phyloP scores from a whole-genome alignment of 2,888 invertebrate species.

The Alviniconcha strummeri region DNA sequence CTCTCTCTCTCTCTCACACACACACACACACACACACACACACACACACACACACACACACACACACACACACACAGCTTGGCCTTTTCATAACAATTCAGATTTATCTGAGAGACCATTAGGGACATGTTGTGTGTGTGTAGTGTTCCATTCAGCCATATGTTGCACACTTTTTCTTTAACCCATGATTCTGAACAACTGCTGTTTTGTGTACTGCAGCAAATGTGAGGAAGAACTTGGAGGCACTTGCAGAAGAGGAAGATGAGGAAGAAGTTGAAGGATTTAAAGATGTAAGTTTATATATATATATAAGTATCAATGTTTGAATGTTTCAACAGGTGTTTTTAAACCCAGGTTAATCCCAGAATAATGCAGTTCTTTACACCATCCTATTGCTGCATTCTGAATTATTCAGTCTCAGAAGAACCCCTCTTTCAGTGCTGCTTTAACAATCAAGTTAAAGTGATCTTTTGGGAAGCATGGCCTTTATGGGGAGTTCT shows the following conservation, averaged over 20 bases:
- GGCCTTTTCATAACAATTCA: background rate
- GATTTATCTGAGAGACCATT: background rate
- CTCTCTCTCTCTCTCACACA: background rate
- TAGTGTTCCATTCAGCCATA: background rate
- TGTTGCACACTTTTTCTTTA: background rate
- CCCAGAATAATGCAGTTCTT: too few species aligned
- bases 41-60: constrained; percentile 5
- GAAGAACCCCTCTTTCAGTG: too few species aligned
- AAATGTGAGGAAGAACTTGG: constrained; percentile 47
- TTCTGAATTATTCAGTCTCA: too few species aligned
- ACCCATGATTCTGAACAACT: background rate
- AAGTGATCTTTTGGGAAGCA: too few species aligned
- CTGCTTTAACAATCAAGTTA: too few species aligned
- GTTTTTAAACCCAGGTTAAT: too few species aligned
- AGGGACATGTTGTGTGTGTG: background rate
- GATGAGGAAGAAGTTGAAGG: constrained; percentile 52
- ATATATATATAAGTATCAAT: background rate
- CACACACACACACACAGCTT: background rate
- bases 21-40: background rate
- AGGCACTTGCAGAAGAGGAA: constrained; percentile 59
- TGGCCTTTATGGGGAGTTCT: too few species aligned
- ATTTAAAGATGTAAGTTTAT: constrained; percentile 7
- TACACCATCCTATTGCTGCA: too few species aligned
- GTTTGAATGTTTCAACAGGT: background rate
- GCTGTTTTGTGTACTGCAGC: background rate